Conservation (phyloP, 2,888 invertebrate species). For the Acrocera orbiculus region DNA sequence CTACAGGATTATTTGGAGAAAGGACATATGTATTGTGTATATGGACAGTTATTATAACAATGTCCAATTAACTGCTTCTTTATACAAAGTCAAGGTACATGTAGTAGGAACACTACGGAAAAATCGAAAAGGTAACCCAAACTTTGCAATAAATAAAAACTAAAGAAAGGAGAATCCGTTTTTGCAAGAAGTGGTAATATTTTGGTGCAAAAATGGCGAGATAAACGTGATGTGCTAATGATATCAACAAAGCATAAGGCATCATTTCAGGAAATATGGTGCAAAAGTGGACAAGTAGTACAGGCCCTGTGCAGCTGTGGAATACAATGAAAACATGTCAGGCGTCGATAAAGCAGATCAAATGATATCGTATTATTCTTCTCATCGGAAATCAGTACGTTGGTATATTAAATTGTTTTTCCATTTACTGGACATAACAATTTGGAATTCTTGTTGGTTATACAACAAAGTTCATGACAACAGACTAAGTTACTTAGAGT, state of each 20-base stretch:
- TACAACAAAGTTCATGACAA: neutral
- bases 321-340: slow-evolving; percentile 3
- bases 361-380: slow-evolving; percentile 3
- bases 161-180: no score
- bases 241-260: neutral
- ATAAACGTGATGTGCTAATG: no score
- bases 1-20: neutral
- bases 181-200: neutral
- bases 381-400: slow-evolving; percentile 3
- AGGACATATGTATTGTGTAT: neutral
- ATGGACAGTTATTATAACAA: slow-evolving; percentile 1
- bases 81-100: no score
- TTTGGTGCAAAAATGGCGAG: slow-evolving; percentile 1
- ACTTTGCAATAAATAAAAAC: neutral
- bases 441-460: no score
- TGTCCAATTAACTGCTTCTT: neutral
- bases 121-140: neutral
- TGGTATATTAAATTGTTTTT: no score
- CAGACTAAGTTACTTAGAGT: neutral
- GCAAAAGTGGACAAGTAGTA: neutral
- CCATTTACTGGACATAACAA: no score
- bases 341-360: slow-evolving; percentile 3
- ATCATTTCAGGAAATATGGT: neutral
- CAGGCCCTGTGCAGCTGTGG: neutral
- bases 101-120: neutral